Conservation (phyloP, 2,797 vertebrate species). For the Megalops cyprinoides region DNA sequence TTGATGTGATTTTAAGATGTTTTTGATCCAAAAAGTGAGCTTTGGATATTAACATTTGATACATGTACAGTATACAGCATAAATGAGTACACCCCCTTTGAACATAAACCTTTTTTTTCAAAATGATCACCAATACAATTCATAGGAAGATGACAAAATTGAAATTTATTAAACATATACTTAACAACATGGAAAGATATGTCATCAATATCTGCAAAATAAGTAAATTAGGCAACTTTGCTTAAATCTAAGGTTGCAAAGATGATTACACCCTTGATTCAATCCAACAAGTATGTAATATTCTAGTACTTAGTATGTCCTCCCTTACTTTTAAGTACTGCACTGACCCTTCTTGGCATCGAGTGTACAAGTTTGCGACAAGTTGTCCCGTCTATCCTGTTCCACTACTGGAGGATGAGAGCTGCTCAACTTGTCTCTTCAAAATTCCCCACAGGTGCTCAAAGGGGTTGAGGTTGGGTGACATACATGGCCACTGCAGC, state of each 20-base stretch:
- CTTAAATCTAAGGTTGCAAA: too few species aligned
- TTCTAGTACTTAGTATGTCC: slow-evolving; percentile 22
- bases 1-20: too few species aligned
- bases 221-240: not conserved
- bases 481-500: not conserved
- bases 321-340: slow-evolving; percentile 23
- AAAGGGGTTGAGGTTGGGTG: not conserved
- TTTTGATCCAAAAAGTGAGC: too few species aligned
- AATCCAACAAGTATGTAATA: slow-evolving; percentile 30
- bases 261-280: slow-evolving; percentile 9
- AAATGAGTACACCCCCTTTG: too few species aligned
- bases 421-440: not conserved
- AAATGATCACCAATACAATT: too few species aligned
- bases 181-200: slow-evolving; percentile 21
- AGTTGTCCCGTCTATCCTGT: not conserved
- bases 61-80: too few species aligned
- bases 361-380: slow-evolving; percentile 1
- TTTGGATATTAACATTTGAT: too few species aligned
- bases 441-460: slow-evolving; percentile 12
- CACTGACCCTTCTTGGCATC: slow-evolving; percentile 23
- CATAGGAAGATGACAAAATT: too few species aligned
- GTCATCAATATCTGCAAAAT: not conserved
- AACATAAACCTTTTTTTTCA: too few species aligned
- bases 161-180: slow-evolving; percentile 25
- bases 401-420: too few species aligned